A percentile compares a stretch with the other conserved stretches of the same genome.
These are phyloP conservation scores for Drosophila peninsularis DNA, from an alignment of 2,888 invertebrate genomes.

Conservation along the genomic window DNA sequence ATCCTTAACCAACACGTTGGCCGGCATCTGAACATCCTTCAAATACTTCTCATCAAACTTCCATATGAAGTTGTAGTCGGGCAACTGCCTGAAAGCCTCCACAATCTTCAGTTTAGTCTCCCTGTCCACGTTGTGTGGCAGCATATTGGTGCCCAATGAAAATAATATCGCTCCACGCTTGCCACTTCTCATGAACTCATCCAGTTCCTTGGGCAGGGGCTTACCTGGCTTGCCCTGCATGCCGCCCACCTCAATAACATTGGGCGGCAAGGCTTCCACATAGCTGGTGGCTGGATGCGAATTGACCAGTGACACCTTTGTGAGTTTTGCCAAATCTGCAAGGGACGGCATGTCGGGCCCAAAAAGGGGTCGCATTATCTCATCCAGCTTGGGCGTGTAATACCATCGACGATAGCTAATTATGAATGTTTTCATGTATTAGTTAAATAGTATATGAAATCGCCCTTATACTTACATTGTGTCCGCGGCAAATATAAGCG, in stretches of 20 bases:
- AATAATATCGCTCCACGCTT: conserved; percentile 79
- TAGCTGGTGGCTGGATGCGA: conserved; percentile 72
- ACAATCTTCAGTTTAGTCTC: conserved; percentile 57
- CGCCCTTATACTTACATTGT: conserved; percentile 41
- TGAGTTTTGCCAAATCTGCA: conserved; percentile 55
- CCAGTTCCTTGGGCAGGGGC: conserved; percentile 70
- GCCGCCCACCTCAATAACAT: conserved; percentile 81
- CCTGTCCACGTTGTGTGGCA: conserved; percentile 52
- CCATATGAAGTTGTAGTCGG: conserved; percentile 82
- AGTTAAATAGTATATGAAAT: neutral
- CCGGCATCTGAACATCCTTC: conserved; percentile 46
- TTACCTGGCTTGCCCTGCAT: conserved; percentile 72
- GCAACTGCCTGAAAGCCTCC: conserved; percentile 70
- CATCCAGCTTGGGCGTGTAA: conserved; percentile 54
- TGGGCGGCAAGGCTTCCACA: conserved; percentile 75
- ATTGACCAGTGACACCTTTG: conserved; percentile 74
- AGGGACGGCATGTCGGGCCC: conserved; percentile 46
- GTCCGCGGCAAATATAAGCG: conserved; percentile 56
- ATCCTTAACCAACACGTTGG: conserved; percentile 57
- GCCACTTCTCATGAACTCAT: conserved; percentile 66
- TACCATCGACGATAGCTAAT: conserved; percentile 52
- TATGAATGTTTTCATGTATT: neutral
- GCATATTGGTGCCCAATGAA: conserved; percentile 68
- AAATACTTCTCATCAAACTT: conserved; percentile 69
- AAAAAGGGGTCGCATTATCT: conserved; percentile 49